Base-by-base conservation (phyloP, 2,113 vertebrate genomes). In the Meriones unguiculatus region DNA sequence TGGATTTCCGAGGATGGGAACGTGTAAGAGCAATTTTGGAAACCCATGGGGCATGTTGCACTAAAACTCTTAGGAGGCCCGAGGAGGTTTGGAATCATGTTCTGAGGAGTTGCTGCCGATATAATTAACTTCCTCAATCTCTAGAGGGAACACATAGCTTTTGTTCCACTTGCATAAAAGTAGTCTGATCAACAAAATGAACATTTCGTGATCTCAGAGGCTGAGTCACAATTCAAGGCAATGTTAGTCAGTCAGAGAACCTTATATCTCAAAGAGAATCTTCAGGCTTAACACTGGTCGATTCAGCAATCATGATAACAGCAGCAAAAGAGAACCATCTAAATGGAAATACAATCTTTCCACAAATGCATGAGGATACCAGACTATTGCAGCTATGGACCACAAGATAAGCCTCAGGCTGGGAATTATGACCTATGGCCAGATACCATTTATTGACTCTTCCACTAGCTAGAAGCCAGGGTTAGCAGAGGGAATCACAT, bases 211-310 rank as follows among this genome's bases (percentile, higher is more conserved):
- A 80, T 82, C 30, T 64, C 89, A 52, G 69, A 94, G 32, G 32
- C 93, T 90, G 89, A 91, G 89, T 91, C 5, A 18, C 65, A 69
- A 57, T 78, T 92, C 59, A 91, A 70, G 82, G 50, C 78, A n/a
- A 35, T 94, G 87, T 94, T 96, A 88, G 93, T 91, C 87, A 98
- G 86, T 92, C 73, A 91, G 30, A 92, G 72, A 95, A 95, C 89
- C 87, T 0, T 52, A 73, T 95, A 67, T 77, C 46, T 46, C 92
- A n/a, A 59, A 96, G 52, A 88, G 72, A 86, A 95, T 67, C 92
- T 97, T 98, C n/a, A 81, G 52, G 24, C 4, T 59, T 81, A 88
- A 92, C 11, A 78, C 32, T 2, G 81, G 89, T 96, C 86, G 75
- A 9, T 89, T 96, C 89, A 65, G 90, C 64, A 95, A 50, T 96